Percentiles rank a stretch among this genome's conserved stretches.
Conservation (phyloP, 2,797 vertebrate species). For the Sebastes nivosus region DNA sequence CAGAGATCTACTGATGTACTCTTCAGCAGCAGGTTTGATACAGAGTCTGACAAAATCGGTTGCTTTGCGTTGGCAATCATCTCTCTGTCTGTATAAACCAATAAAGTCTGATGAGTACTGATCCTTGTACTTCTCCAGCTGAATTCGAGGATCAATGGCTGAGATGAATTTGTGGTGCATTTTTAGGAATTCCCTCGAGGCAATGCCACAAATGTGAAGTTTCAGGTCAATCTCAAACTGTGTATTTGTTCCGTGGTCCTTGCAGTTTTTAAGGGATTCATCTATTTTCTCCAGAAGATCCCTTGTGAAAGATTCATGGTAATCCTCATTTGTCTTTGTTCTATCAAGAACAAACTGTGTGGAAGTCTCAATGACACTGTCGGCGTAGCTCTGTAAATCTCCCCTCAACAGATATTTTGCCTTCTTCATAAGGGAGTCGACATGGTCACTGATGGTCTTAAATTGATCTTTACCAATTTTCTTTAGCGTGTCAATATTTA, state of each 20-base stretch:
- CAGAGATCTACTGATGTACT: slow-evolving; percentile 56
- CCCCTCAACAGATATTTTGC: accelerated
- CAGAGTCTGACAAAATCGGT: slow-evolving; percentile 51
- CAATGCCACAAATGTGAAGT: slow-evolving; percentile 60
- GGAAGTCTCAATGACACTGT: background rate
- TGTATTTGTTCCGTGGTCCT: accelerated
- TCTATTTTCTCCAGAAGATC: slow-evolving; percentile 47
- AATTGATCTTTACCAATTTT: background rate
- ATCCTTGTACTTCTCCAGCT: slow-evolving; percentile 39
- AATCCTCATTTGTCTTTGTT: slow-evolving; percentile 8
- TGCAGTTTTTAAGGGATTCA: background rate
- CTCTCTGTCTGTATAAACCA: accelerated
- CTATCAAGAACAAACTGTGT: background rate
- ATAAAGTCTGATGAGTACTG: slow-evolving; percentile 57
- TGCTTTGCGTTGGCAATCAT: slow-evolving; percentile 57
- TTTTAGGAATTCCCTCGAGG: slow-evolving; percentile 33
- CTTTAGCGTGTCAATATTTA: background rate
- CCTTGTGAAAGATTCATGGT: slow-evolving; percentile 25
- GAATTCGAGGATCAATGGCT: background rate
- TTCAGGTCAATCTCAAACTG: slow-evolving; percentile 62
- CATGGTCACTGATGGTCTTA: accelerated
- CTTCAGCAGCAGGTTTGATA: slow-evolving; percentile 63
- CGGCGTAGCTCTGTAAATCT: background rate
- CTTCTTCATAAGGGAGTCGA: background rate
- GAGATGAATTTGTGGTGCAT: slow-evolving; percentile 54